Conservation (phyloP, 2,113 vertebrate species). For the Semnornis frantzii region DNA sequence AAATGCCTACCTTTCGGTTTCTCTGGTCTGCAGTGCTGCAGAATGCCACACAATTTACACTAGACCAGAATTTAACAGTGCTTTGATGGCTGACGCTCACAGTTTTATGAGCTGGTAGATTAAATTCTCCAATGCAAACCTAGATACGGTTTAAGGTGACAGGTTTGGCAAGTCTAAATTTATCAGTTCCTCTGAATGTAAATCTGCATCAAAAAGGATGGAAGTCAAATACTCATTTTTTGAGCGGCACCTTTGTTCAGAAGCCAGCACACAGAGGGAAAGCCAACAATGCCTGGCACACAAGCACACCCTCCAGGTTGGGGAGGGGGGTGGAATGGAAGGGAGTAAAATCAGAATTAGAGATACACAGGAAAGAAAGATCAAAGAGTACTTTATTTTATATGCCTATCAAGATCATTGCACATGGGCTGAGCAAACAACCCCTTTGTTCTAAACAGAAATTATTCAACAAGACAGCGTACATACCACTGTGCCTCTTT, state of each 20-base stretch:
- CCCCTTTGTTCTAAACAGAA: neutral
- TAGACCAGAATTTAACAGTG: neutral
- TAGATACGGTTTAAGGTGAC: neutral
- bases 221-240: conserved; percentile 42
- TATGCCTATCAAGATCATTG: neutral
- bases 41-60: neutral
- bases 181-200: conserved; percentile 19
- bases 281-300: conserved; percentile 1
- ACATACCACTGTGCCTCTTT: neutral
- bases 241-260: conserved; percentile 43
- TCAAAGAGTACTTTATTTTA: conserved; percentile 25
- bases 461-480: neutral
- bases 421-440: neutral
- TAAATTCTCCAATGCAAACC: neutral
- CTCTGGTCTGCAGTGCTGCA: neutral
- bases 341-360: neutral
- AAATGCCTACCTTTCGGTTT: neutral
- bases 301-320: neutral
- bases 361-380: conserved; percentile 3
- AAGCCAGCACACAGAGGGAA: neutral
- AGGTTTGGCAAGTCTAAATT: neutral
- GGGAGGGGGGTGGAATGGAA: too few species aligned
- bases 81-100: neutral
- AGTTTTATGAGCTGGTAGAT: conserved; percentile 25
- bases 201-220: conserved; percentile 37